phyloP scores from a whole-genome alignment of 2,113 vertebrate genomes.

The Gymnogyps californianus region DNA sequence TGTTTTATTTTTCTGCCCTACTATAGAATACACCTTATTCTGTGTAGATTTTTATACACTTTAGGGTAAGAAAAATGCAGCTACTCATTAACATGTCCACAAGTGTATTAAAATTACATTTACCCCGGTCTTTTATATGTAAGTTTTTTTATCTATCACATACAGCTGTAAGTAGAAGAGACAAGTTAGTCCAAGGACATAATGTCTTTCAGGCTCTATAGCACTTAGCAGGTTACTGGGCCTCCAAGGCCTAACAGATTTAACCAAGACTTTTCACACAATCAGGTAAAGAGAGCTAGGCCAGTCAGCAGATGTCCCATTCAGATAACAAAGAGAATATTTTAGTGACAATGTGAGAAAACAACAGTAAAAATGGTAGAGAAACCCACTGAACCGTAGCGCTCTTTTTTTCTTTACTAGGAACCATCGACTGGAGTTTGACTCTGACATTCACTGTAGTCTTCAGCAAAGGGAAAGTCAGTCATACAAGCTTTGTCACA shows the following conservation, averaged over 20 bases:
- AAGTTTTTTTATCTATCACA: constrained; percentile 47
- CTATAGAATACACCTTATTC: neutral
- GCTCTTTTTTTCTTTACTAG: constrained; percentile 59
- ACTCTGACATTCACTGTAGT: constrained; percentile 34
- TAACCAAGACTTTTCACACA: constrained; percentile 93
- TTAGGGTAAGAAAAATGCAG: neutral
- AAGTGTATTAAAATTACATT: neutral
- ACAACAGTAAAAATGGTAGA: constrained; percentile 84
- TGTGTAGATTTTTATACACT: neutral
- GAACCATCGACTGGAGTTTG: neutral
- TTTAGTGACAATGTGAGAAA: constrained; percentile 97
- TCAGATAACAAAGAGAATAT: constrained; percentile 87
- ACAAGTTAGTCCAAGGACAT: constrained; percentile 88
- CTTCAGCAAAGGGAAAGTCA: constrained; percentile 42
- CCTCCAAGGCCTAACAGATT: constrained; percentile 85
- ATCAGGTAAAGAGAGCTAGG: constrained; percentile 82
- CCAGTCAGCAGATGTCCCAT: constrained; percentile 72
- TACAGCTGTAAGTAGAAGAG: constrained; percentile 62
- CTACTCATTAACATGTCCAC: constrained; percentile 10
- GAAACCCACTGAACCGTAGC: constrained; percentile 81
- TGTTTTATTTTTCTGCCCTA: neutral
- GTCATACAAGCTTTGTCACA: neutral
- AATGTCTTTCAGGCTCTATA: constrained; percentile 86
- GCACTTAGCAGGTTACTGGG: constrained; percentile 86
- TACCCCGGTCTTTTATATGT: constrained; percentile 1